Evolutionary conservation across 2,797 vertebrate genomes (phyloP).

Genomic region (Oreochromis mossambicus): DNA sequence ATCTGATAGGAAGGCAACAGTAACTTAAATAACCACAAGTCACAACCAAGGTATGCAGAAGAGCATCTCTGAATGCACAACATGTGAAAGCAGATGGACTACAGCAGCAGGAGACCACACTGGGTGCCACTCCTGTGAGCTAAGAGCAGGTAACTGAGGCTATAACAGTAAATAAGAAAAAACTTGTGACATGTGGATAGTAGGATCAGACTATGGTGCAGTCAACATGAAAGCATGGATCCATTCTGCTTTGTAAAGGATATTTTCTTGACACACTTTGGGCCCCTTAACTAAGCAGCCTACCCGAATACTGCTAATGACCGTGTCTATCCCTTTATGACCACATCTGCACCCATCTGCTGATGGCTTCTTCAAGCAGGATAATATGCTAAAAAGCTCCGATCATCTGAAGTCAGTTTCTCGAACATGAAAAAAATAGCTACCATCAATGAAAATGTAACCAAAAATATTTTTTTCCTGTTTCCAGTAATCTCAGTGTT

Average conservation of each 20-base stretch:
- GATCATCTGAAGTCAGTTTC: neutral
- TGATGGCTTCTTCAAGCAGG: neutral
- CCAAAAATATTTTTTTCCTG: neutral
- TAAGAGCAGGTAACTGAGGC: neutral
- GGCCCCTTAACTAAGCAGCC: neutral
- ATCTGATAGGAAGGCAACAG: neutral
- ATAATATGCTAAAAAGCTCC: neutral
- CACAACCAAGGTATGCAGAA: neutral
- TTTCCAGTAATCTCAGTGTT: neutral
- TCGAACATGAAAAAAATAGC: neutral
- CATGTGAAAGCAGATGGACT: neutral
- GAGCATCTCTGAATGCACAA: neutral
- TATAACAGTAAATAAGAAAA: neutral
- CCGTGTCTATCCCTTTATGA: neutral
- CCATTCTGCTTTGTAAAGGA: neutral
- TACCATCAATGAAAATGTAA: neutral
- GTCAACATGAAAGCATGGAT: neutral
- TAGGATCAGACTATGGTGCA: neutral
- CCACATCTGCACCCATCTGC: neutral
- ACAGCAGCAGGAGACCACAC: neutral
- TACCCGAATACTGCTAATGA: neutral
- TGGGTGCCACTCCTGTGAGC: neutral
- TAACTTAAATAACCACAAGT: neutral
- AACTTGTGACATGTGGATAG: neutral
- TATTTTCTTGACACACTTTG: neutral